Evolutionary conservation across 2,888 invertebrate genomes (phyloP).

Genomic region (Tachina fera): DNA sequence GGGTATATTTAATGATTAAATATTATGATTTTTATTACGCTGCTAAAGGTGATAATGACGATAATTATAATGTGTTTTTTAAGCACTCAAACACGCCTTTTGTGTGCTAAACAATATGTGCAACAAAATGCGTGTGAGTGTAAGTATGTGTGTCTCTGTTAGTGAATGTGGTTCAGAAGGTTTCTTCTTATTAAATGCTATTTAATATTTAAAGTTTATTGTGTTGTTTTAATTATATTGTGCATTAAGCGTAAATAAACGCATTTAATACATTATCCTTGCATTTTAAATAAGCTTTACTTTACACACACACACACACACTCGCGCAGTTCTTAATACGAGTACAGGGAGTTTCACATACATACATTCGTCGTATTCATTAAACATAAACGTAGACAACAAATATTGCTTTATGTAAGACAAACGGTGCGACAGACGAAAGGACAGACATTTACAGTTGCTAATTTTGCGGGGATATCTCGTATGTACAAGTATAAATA

Average conservation of each 20-base stretch:
- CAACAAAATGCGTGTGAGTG: neutral
- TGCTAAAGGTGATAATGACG: conserved; percentile 30
- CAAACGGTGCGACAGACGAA: neutral
- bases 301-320: neutral
- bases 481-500: conserved; percentile 1
- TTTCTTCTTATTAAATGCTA: conserved; percentile 60
- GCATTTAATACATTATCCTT: conserved; percentile 63
- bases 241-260: conserved; percentile 65
- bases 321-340: neutral
- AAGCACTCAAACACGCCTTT: conserved; percentile 53
- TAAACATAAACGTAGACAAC: conserved; percentile 16
- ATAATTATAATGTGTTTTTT: conserved; percentile 40
- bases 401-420: conserved; percentile 22
- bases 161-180: conserved; percentile 32
- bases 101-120: conserved; percentile 38
- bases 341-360: neutral
- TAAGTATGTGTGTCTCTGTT: neutral
- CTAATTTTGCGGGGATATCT: neutral
- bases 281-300: conserved; percentile 56
- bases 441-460: neutral
- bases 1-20: conserved; percentile 11
- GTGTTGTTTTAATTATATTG: conserved; percentile 60
- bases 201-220: conserved; percentile 67
- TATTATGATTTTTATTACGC: conserved; percentile 35
- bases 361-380: neutral